Evolutionary conservation across 2,797 vertebrate genomes (phyloP), one percentile per base, ranked within the genome.

Genomic region (Chelon auratus): DNA sequence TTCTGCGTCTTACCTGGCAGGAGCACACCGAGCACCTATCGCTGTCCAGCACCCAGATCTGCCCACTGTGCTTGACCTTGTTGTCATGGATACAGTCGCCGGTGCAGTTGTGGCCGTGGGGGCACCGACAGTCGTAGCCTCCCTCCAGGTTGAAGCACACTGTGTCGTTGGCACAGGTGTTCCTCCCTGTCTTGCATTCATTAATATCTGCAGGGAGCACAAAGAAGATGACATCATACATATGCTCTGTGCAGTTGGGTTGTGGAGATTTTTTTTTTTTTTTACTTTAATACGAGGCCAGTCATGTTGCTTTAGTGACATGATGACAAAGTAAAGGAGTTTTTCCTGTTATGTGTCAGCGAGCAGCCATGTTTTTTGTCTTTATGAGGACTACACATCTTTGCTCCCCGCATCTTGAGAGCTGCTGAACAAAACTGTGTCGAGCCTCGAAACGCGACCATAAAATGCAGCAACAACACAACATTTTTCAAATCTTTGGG

Each of bases 121-220:
- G 98, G 92, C 98, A 99, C 20, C 97, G 95, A 55, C 98, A 99
- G 85, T 99, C 97, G 1, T 98, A 99, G 10, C 98, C 97, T 9
- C 98, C 98, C 62, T 99, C 97, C 96, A 99, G 83, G 93, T 99
- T 99, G 93, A 99, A 98, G 94, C 98, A 99, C 89, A 97, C 87
- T 0, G 97, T 99, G 86, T 99, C 97, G 74, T 99, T 99, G 92
- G 96, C 95, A 85, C 97, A 99, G 93, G 95, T 97, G 88, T 97
- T 97, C 85, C 97, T 95, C 69, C 96, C 97, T 2, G 96, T 96
- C 75, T 92, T 95, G 91, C 98, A 99, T 92, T 99, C 98, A 78
- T 99, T 97, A 87, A 99, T 97, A 90, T 99, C 98, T 99, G 90
- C 26, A 78, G 72, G 43, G 81, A 73, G 73, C 82, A 74, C 45